These are phyloP conservation scores for Thysanoteuthis rhombus DNA, from an alignment of 2,888 invertebrate species.

Conservation along the genomic window DNA sequence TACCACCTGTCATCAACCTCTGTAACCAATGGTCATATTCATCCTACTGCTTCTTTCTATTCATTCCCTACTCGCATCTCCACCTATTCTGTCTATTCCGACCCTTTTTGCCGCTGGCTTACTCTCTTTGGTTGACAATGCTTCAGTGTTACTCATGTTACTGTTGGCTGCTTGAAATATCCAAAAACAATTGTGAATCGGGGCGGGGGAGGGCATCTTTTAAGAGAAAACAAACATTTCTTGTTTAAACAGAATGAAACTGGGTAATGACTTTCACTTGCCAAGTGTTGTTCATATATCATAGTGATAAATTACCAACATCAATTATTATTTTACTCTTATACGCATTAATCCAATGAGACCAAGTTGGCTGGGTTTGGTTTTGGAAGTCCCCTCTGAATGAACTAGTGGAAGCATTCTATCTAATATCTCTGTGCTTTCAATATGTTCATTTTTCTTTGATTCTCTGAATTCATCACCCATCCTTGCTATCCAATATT, in stretches of 20 bases:
- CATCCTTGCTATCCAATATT: neutral
- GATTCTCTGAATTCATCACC: neutral
- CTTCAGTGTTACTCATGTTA: neutral
- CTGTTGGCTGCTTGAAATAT: neutral
- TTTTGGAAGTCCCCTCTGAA: neutral
- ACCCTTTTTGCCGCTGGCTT: neutral
- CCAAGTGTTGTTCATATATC: neutral
- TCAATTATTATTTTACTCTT: neutral
- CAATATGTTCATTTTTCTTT: neutral
- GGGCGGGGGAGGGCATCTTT: neutral
- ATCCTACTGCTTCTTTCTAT: too few relatives aligned
- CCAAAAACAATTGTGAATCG: neutral
- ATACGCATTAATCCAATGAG: neutral
- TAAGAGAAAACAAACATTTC: neutral
- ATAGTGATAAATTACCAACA: neutral
- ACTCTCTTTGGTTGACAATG: neutral
- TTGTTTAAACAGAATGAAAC: neutral
- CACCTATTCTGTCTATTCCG: too few relatives aligned
- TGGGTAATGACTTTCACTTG: neutral
- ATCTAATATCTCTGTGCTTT: neutral
- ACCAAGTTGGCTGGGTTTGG: neutral
- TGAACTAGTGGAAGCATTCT: accelerated
- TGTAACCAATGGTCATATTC: too few relatives aligned
- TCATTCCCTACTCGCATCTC: too few relatives aligned
- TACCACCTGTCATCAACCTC: too few relatives aligned